Evolutionary conservation across 2,888 invertebrate species (phyloP).

Genomic region (Ichneumon xanthorius): DNA sequence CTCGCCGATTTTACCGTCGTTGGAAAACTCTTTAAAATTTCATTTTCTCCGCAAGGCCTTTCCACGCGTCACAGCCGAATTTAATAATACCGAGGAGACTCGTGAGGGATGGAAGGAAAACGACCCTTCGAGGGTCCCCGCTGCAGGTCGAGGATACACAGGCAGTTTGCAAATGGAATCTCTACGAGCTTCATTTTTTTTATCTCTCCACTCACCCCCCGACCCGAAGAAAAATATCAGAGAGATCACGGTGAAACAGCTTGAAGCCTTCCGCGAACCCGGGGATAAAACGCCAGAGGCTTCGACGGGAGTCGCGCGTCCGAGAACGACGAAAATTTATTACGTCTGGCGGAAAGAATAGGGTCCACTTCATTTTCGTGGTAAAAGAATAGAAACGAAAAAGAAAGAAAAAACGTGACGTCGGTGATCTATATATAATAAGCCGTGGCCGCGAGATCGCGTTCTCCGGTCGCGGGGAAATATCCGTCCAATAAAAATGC

Average conservation of each 20-base stretch:
- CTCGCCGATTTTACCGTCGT: constrained; percentile 21
- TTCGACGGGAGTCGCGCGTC: constrained; percentile 18
- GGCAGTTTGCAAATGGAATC: constrained; percentile 9
- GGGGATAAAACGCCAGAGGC: constrained; percentile 37
- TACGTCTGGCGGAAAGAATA: constrained; percentile 49
- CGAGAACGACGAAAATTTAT: constrained; percentile 47
- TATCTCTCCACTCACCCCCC: constrained; percentile 19
- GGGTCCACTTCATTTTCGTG: constrained; percentile 22
- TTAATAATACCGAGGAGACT: constrained; percentile 60
- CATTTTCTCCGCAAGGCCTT: constrained; percentile 29
- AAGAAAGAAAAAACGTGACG: constrained; percentile 22
- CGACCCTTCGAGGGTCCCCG: constrained; percentile 59
- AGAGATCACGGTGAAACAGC: constrained; percentile 35
- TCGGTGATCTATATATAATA: not conserved
- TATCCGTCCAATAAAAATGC: constrained; percentile 5
- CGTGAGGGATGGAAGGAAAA: constrained; percentile 58
- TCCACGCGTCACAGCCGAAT: constrained; percentile 42
- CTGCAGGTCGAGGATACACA: not conserved
- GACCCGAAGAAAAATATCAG: constrained; percentile 40
- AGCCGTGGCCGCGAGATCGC: not conserved
- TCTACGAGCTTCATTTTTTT: not conserved
- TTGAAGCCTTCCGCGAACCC: constrained; percentile 3
- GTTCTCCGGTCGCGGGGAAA: not conserved
- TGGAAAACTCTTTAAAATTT: constrained; percentile 21
- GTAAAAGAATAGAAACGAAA: constrained; percentile 38